phyloP scores from a whole-genome alignment of 2,888 invertebrate species.

The Azorinus chamasolen region DNA sequence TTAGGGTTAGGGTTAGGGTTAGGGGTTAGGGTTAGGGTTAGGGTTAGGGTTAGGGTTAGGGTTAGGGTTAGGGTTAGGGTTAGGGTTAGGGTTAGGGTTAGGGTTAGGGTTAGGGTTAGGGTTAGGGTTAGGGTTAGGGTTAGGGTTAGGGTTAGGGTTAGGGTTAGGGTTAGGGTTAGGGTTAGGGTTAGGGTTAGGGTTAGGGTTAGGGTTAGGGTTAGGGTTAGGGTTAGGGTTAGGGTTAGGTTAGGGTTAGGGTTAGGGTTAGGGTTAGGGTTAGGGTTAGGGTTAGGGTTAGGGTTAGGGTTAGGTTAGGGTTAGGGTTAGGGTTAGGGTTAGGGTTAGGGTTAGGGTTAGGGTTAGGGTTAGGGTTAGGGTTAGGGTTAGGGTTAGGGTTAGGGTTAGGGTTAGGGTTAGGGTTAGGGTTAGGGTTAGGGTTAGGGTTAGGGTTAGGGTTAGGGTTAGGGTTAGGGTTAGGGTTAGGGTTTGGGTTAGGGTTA shows the following conservation, averaged over 20 bases:
- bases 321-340: conserved; percentile 66
- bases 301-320: conserved; percentile 64
- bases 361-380: conserved; percentile 55
- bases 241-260: conserved; percentile 64
- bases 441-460: conserved; percentile 70
- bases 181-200: too few relatives aligned
- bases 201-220: too few relatives aligned
- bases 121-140: too few relatives aligned
- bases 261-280: too few relatives aligned
- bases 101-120: conserved; percentile 57
- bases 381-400: conserved; percentile 54
- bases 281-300: too few relatives aligned
- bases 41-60: conserved; percentile 52
- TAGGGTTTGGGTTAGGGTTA: conserved; percentile 60
- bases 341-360: conserved; percentile 60
- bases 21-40: conserved; percentile 61
- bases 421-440: conserved; percentile 65
- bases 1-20: conserved; percentile 51
- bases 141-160: conserved; percentile 60
- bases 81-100: conserved; percentile 61
- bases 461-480: conserved; percentile 64
- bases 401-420: conserved; percentile 57
- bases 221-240: conserved; percentile 58
- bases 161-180: conserved; percentile 56
- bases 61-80: conserved; percentile 69